Evolutionary conservation across 2,888 invertebrate species (phyloP).

Genomic region (Tubulanus polymorphus): DNA sequence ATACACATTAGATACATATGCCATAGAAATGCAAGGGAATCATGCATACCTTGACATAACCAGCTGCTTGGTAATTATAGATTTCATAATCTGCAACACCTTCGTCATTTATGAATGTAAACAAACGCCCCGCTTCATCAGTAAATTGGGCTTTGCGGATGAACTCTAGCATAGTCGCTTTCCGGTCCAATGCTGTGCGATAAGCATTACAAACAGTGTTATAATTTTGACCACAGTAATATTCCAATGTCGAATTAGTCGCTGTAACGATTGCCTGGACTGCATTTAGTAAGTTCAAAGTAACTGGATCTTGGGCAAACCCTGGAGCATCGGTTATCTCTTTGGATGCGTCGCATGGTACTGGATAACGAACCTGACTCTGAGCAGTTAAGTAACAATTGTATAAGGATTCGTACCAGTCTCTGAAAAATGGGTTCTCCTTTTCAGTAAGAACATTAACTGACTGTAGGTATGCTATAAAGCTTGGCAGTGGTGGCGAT

Average conservation of each 20-base stretch:
- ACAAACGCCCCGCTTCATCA: not conserved
- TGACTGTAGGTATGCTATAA: conserved; percentile 23
- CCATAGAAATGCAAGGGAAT: conserved; percentile 14
- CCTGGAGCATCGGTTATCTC: conserved; percentile 23
- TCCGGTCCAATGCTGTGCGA: conserved; percentile 22
- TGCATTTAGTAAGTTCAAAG: conserved; percentile 44
- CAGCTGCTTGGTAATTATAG: not conserved
- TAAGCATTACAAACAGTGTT: conserved; percentile 38
- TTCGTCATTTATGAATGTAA: conserved; percentile 7
- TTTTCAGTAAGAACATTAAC: conserved; percentile 28
- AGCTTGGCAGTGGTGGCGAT: conserved; percentile 15
- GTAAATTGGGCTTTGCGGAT: conserved; percentile 9
- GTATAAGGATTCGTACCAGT: conserved; percentile 51
- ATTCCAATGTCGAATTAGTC: conserved; percentile 31
- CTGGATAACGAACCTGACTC: conserved; percentile 4
- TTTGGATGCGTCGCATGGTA: not conserved
- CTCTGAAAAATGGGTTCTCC: conserved; percentile 55
- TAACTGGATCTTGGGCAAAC: conserved; percentile 38
- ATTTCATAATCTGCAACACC: not conserved
- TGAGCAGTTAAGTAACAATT: conserved; percentile 43
- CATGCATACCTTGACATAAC: conserved; percentile 2
- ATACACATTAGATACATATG: conserved; percentile 19
- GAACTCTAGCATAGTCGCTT: conserved; percentile 11
- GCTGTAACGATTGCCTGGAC: conserved; percentile 43
- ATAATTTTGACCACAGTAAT: conserved; percentile 34